These are phyloP conservation scores for Atherinomorus stipes DNA, from an alignment of 2,113 vertebrate genomes.

Conservation along the genomic window DNA sequence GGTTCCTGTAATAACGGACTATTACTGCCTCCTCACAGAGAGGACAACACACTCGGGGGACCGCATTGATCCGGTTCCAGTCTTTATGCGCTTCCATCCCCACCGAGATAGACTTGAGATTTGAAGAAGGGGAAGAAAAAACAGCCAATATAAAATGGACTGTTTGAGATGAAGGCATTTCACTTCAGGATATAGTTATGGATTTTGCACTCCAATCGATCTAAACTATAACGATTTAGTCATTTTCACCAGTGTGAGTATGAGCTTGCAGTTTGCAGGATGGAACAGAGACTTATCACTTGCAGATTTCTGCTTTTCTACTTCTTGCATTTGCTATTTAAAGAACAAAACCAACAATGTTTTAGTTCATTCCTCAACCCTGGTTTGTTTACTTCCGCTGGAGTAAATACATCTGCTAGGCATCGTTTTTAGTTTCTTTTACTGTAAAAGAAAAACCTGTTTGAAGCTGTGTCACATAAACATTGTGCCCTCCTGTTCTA, in stretches of 20 bases:
- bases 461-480: neutral
- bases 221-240: conserved; percentile 50
- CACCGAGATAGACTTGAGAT: conserved; percentile 29
- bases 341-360: neutral
- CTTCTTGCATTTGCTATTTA: neutral
- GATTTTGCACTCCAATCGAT: conserved; percentile 43
- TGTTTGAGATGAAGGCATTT: conserved; percentile 49
- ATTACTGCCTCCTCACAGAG: conserved; percentile 53
- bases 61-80: conserved; percentile 70
- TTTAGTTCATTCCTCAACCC: neutral
- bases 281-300: neutral
- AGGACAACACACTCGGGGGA: conserved; percentile 31
- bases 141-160: conserved; percentile 27
- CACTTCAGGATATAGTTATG: conserved; percentile 34
- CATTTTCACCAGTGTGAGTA: conserved; percentile 21
- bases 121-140: conserved; percentile 27
- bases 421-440: too few relatives aligned
- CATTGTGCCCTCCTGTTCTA: too few relatives aligned
- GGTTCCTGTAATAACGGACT: conserved; percentile 59
- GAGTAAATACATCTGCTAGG: too few relatives aligned
- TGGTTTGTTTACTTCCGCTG: neutral
- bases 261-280: neutral
- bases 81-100: conserved; percentile 49
- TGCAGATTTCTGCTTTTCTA: neutral
- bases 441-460: too few relatives aligned